Evolutionary conservation across 2,888 invertebrate genomes (phyloP), one percentile per base, ranked within the genome.

Genomic region (Dermolepida albohirtum): DNA sequence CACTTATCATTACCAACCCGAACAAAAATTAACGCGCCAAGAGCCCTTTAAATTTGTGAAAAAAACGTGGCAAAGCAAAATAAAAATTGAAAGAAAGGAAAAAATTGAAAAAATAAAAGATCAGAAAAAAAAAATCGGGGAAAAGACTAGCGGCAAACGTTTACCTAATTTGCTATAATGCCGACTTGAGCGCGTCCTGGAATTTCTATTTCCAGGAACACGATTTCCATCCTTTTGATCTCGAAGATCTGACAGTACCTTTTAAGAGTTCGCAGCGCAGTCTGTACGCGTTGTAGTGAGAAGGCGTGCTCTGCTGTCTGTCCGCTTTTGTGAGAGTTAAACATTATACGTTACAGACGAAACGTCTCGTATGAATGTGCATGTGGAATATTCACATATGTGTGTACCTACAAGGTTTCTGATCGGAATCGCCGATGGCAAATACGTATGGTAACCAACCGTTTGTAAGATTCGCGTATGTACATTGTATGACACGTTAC

Each of bases 221-320:
- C 63, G 50, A 39, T 63, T 62, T 62, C 47, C 62, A 62, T 47
- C 47, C 62, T 62, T 62, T 62, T 62, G 62, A 62, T 62, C 62
- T 62, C 44, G 22, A 49, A 47, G 62, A 62, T 47, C 62, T 52
- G 52, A 52, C 52, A 52, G 47, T 62, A 49, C 62, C 62, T 62
- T 62, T 62, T 47, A 62, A 62, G 62, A 47, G 29, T 43, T 59
- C 16, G 11, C 22, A 52, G 12, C 27, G 22, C 12, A 59, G 62
- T 12, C 27, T 12, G 34, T 34, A 34, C 34, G 34, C 6, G 34
- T 34, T 6, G 34, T 34, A 34, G 34, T 10, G 4, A 34, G 34
- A 34, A 7, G 34, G 34, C 34, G 34, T 34, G 34, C 6, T 2
- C 8, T 34, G 34, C 34, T 34, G 2, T 34, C 34, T 34, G 6